Evolutionary conservation across 2,113 vertebrate species (phyloP).

Genomic region (Saguinus midas): DNA sequence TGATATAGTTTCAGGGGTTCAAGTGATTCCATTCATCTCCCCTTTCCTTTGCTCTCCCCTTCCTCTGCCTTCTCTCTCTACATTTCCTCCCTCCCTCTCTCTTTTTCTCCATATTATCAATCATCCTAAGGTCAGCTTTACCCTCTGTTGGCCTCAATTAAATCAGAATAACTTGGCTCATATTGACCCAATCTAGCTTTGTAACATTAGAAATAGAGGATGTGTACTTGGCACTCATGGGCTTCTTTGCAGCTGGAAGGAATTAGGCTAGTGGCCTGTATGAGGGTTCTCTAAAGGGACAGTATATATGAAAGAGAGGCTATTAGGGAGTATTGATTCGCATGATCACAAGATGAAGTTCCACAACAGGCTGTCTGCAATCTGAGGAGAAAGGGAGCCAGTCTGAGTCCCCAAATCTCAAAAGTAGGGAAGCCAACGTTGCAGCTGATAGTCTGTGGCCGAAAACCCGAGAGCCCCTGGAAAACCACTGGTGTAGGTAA

Average conservation of each 20-base stretch:
- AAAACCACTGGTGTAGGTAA: too few relatives aligned
- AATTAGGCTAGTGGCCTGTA: not conserved
- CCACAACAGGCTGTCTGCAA: too few relatives aligned
- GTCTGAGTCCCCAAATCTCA: too few relatives aligned
- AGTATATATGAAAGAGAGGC: too few relatives aligned
- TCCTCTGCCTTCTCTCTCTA: accelerated
- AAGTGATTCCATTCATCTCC: not conserved
- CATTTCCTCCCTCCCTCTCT: accelerated
- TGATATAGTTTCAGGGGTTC: not conserved
- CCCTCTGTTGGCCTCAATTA: not conserved
- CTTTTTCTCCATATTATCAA: not conserved
- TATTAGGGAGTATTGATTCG: too few relatives aligned
- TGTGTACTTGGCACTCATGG: not conserved
- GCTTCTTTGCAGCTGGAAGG: not conserved
- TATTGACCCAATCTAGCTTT: not conserved
- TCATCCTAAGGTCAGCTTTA: not conserved
- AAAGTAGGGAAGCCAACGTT: too few relatives aligned
- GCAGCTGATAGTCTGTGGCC: too few relatives aligned
- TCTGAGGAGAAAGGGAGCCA: too few relatives aligned
- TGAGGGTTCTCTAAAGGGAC: too few relatives aligned
- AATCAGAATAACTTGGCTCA: not conserved
- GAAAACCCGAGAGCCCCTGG: too few relatives aligned
- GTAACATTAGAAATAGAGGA: not conserved
- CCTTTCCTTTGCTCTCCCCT: accelerated
- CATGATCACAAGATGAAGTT: too few relatives aligned